phyloP scores from a whole-genome alignment of 2,113 vertebrate genomes.

The Caranx melampygus region DNA sequence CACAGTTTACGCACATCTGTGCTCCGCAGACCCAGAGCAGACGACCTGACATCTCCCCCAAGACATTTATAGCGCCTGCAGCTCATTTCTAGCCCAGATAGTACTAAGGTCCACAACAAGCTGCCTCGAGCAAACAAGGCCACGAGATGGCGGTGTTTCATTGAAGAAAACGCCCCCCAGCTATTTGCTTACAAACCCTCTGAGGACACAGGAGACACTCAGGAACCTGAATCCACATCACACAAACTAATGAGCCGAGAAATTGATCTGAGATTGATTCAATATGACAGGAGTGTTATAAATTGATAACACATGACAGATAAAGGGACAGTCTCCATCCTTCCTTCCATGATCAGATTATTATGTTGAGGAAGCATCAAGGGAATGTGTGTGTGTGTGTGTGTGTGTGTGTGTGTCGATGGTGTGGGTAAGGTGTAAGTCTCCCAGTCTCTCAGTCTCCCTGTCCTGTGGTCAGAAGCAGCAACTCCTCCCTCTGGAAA shows the following conservation, averaged over 20 bases:
- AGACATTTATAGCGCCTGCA: conserved; percentile 22
- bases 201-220: conserved; percentile 26
- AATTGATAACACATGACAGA: background rate
- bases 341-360: background rate
- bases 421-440: background rate
- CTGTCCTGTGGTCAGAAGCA: background rate
- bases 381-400: background rate
- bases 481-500: background rate
- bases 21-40: conserved; percentile 11
- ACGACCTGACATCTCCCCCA: conserved; percentile 9
- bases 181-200: conserved; percentile 14
- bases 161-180: conserved; percentile 3
- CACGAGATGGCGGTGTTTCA: conserved; percentile 73
- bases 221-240: conserved; percentile 25
- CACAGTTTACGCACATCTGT: conserved; percentile 1
- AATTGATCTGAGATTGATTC: conserved; percentile 38
- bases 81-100: background rate
- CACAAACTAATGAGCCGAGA: conserved; percentile 36
- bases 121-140: conserved; percentile 18
- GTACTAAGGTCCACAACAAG: background rate
- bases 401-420: background rate
- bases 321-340: background rate
- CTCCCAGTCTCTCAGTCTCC: background rate
- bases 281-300: conserved; percentile 27
- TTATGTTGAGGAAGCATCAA: background rate